phyloP scores from a whole-genome alignment of 2,888 invertebrate species.

The Leptopilina drosophilae region DNA sequence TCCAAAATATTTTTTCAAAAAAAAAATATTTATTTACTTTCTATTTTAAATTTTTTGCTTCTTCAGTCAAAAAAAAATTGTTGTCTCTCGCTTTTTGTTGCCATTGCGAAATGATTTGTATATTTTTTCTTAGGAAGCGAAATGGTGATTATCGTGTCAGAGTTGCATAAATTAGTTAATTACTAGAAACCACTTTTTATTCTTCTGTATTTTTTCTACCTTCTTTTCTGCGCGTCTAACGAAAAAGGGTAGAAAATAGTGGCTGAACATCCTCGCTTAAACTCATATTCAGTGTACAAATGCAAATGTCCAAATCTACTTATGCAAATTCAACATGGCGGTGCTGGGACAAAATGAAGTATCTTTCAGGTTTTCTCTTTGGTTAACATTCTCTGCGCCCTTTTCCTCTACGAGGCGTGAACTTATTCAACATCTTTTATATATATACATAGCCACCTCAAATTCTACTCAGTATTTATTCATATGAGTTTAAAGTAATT shows the following conservation, averaged over 20 bases:
- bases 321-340: conserved; percentile 31
- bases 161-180: conserved; percentile 10
- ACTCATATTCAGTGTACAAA: conserved; percentile 35
- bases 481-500: neutral
- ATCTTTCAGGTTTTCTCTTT: conserved; percentile 9
- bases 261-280: conserved; percentile 10
- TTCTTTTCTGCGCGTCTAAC: neutral
- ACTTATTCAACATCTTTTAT: conserved; percentile 17
- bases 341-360: conserved; percentile 18
- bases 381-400: conserved; percentile 21
- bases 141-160: no score
- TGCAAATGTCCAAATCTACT: conserved; percentile 28
- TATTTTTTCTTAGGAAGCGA: no score
- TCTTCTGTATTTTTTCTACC: neutral
- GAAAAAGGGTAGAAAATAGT: conserved; percentile 4
- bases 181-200: no score
- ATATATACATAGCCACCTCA: neutral
- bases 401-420: neutral
- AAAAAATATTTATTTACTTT: no score
- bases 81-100: no score
- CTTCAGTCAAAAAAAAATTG: no score
- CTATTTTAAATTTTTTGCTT: no score
- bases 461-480: conserved; percentile 1
- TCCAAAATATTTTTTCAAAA: no score
- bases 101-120: no score